A percentile compares a stretch with the other conserved stretches of the same genome.
Conservation (phyloP, 1,140 invertebrate species). For the Drosophila tropicalis region DNA sequence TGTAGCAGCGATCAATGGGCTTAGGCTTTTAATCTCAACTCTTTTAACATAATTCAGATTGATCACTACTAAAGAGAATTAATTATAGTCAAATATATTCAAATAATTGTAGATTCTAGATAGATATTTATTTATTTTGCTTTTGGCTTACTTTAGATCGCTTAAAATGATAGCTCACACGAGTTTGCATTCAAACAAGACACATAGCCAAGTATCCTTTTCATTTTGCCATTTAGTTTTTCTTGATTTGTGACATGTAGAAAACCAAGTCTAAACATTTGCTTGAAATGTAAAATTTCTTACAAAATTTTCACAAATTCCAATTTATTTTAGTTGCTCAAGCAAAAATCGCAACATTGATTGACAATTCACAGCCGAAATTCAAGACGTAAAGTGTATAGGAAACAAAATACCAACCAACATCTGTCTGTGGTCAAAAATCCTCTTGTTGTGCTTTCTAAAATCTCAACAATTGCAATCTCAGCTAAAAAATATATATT, state of each 20-base stretch:
- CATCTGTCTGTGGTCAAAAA: constrained; percentile 34
- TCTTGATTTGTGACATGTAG: background rate
- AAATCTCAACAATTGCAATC: constrained; percentile 45
- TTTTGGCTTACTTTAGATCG: too few relatives aligned
- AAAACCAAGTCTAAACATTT: constrained; percentile 2
- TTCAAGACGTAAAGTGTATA: background rate
- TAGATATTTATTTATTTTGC: too few relatives aligned
- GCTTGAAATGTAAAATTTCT: constrained; percentile 31
- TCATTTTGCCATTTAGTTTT: background rate
- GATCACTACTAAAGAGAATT: too few relatives aligned
- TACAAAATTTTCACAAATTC: constrained; percentile 17
- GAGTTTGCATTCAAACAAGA: too few relatives aligned
- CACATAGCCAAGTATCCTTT: background rate
- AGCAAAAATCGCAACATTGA: constrained; percentile 18
- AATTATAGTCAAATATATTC: too few relatives aligned
- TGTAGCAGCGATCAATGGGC: too few relatives aligned
- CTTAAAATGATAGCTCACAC: too few relatives aligned
- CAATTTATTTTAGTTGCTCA: background rate
- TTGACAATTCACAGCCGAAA: constrained; percentile 1
- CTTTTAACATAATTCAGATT: too few relatives aligned
- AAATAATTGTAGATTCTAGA: too few relatives aligned
- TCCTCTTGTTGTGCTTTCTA: constrained; percentile 22
- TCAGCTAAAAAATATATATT: constrained; percentile 17
- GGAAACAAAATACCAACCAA: background rate
- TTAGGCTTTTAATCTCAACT: too few relatives aligned